These are phyloP conservation scores for Pontoporia blainvillei DNA, from an alignment of 2,113 vertebrate species.

Conservation along the genomic window DNA sequence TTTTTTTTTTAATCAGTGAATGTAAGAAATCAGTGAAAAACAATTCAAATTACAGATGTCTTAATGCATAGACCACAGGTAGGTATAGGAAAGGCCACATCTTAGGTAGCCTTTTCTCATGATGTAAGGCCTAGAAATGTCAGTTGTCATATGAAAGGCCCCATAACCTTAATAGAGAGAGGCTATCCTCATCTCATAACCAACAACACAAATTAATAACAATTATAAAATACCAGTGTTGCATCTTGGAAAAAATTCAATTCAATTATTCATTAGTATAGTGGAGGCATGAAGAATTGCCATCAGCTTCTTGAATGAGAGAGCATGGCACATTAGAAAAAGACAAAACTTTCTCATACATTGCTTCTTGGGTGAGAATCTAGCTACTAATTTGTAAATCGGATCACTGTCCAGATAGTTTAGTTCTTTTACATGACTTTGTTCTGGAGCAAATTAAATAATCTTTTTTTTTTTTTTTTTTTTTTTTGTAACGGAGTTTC, in stretches of 20 bases:
- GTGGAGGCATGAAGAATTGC: not conserved
- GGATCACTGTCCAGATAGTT: constrained; percentile 32
- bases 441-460: constrained; percentile 59
- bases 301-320: constrained; percentile 35
- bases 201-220: constrained; percentile 56
- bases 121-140: constrained; percentile 59
- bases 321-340: not conserved
- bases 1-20: constrained; percentile 59
- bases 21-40: constrained; percentile 70
- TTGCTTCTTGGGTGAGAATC: not conserved
- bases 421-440: not conserved
- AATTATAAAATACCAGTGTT: constrained; percentile 35
- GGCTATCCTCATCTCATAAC: constrained; percentile 49
- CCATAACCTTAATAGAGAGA: not conserved
- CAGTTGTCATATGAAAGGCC: not conserved
- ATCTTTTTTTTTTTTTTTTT: not conserved
- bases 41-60: constrained; percentile 61
- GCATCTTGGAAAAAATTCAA: not conserved
- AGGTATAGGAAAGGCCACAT: constrained; percentile 18
- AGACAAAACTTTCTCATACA: not conserved
- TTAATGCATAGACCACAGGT: not conserved
- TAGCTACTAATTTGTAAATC: constrained; percentile 32
- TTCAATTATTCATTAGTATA: constrained; percentile 6
- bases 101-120: constrained; percentile 50
- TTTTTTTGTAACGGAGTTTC: constrained; percentile 28